Evolutionary conservation across 2,113 vertebrate genomes (phyloP).

Genomic region (Alligator sinensis): DNA sequence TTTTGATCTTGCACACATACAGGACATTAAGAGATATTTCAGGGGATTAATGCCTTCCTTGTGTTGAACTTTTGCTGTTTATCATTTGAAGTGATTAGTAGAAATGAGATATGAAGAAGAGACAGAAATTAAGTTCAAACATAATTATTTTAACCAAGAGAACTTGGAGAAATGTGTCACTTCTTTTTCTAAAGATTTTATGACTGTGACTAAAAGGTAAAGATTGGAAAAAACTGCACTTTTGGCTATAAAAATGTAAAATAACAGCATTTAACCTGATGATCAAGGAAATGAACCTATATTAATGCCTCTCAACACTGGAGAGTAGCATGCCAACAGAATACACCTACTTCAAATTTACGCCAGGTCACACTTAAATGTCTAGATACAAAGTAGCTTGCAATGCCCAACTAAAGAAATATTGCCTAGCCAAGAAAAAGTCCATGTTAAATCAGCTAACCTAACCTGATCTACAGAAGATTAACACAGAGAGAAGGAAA

Average conservation of each 20-base stretch:
- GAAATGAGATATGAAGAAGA: neutral
- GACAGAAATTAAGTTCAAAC: neutral
- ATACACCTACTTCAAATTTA: neutral
- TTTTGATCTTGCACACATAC: conserved; percentile 5
- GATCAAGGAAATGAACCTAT: neutral
- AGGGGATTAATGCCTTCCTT: neutral
- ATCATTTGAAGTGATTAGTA: conserved; percentile 6
- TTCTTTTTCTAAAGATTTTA: neutral
- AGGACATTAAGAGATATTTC: neutral
- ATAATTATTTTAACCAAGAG: neutral
- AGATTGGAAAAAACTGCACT: neutral
- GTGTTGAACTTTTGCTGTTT: neutral
- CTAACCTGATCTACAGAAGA: neutral
- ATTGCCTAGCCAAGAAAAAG: neutral
- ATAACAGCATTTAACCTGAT: neutral
- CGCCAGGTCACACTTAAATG: neutral
- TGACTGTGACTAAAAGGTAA: neutral
- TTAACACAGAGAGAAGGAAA: neutral
- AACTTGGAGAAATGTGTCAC: neutral
- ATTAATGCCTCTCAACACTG: neutral
- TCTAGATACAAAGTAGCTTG: neutral
- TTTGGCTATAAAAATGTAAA: neutral
- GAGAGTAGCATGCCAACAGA: neutral
- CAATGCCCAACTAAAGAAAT: neutral
- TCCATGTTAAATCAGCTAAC: neutral